These are phyloP conservation scores for Ochlodes sylvanus DNA, from an alignment of 2,888 invertebrate genomes.

Conservation along the genomic window DNA sequence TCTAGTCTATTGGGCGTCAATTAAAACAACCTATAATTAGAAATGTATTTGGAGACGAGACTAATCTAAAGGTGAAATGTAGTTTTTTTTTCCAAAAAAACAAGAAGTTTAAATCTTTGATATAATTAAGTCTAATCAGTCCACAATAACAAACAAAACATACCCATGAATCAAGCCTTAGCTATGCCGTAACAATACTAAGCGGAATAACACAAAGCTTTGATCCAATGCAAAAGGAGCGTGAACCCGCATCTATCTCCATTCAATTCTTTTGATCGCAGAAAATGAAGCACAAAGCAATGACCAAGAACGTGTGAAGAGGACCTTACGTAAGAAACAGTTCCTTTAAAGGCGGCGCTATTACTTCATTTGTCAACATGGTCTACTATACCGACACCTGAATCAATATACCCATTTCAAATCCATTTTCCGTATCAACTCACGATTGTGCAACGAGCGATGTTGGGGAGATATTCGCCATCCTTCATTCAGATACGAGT, in stretches of 20 bases:
- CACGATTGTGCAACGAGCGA: conserved; percentile 28
- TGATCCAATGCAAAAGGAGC: neutral
- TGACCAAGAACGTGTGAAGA: conserved; percentile 26
- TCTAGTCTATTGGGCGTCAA: no score
- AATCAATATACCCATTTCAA: conserved; percentile 41
- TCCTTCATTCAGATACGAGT: conserved; percentile 29
- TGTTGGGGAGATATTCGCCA: conserved; percentile 25
- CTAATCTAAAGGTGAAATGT: no score
- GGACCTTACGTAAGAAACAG: conserved; percentile 16
- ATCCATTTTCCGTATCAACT: conserved; percentile 42
- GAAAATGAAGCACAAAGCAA: neutral
- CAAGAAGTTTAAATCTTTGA: no score
- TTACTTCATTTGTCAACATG: conserved; percentile 44
- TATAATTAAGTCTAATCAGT: no score
- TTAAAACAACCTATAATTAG: no score
- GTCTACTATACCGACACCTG: conserved; percentile 40
- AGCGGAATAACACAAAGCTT: conserved; percentile 4
- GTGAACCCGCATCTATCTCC: neutral
- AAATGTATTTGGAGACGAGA: no score
- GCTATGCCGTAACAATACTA: neutral
- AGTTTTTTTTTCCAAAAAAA: no score
- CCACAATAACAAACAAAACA: no score
- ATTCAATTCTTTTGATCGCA: conserved; percentile 2
- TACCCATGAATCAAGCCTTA: neutral
- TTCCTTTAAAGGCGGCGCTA: conserved; percentile 15